Percentiles rank a stretch among this genome's conserved stretches.
Evolutionary conservation across 2,113 vertebrate species (phyloP).

Genomic region (Astur gentilis): DNA sequence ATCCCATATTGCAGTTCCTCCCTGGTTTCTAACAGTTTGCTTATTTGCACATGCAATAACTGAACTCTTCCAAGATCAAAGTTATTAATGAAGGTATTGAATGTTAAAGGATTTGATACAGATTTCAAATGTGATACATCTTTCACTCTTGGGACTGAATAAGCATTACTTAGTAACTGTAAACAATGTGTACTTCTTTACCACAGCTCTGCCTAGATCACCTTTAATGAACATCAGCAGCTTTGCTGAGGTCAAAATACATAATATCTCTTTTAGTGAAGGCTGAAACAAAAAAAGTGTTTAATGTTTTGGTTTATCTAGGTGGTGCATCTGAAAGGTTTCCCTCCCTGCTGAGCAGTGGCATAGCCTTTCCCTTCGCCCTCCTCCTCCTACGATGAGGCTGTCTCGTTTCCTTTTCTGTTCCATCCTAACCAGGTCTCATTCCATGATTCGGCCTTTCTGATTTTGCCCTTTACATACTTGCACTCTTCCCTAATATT

Average conservation of each 20-base stretch:
- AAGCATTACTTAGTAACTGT: not conserved
- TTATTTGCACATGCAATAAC: not conserved
- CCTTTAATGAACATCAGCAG: not conserved
- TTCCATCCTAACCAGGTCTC: not conserved
- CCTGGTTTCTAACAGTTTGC: not conserved
- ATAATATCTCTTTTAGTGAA: not conserved
- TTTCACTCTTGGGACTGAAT: not conserved
- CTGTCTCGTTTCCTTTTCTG: not conserved
- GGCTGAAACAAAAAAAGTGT: not conserved
- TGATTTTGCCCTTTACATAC: not conserved
- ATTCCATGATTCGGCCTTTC: not conserved
- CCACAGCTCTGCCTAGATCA: not conserved
- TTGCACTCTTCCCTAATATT: constrained; percentile 13
- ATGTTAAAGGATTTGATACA: not conserved
- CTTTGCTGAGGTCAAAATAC: not conserved
- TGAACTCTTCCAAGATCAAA: not conserved
- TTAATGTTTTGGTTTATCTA: not conserved
- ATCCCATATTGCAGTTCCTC: not conserved
- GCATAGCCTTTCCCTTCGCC: not conserved
- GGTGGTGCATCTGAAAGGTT: not conserved
- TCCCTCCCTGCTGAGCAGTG: fast-evolving
- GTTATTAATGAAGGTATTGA: not conserved
- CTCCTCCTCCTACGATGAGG: not conserved
- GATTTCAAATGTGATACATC: not conserved
- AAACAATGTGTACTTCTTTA: not conserved